phyloP scores from a whole-genome alignment of 2,113 vertebrate species.

The Hemichromis elongatus region DNA sequence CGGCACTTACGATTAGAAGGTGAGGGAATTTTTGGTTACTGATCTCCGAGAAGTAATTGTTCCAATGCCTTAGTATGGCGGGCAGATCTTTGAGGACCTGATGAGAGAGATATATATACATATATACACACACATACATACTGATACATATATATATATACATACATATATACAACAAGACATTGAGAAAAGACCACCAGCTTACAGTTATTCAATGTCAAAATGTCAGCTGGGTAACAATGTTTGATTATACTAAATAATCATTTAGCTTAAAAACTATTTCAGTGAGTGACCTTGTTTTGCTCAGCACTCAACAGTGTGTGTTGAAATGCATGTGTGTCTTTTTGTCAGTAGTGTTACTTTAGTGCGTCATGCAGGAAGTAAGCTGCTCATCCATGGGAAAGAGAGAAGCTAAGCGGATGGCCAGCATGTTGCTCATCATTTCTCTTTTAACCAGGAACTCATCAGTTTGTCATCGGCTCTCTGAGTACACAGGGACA shows the following conservation, averaged over 20 bases:
- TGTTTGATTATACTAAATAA: background rate
- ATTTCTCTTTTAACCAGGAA: constrained; percentile 67
- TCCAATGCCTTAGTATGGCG: too few relatives aligned
- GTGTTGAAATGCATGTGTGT: background rate
- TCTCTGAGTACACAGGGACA: constrained; percentile 51
- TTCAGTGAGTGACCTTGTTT: background rate
- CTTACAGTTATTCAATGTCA: background rate
- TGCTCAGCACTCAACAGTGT: background rate
- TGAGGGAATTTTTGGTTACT: too few relatives aligned
- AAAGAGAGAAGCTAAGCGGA: constrained; percentile 60
- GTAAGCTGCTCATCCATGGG: constrained; percentile 46
- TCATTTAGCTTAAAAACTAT: background rate
- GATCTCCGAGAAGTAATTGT: too few relatives aligned
- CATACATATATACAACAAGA: too few relatives aligned
- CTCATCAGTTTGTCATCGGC: constrained; percentile 72
- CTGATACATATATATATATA: too few relatives aligned
- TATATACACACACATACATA: too few relatives aligned
- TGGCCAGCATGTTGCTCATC: constrained; percentile 44
- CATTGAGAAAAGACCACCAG: background rate
- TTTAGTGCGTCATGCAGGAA: constrained; percentile 39
- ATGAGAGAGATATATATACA: too few relatives aligned
- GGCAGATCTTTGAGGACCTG: too few relatives aligned
- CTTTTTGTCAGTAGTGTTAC: background rate
- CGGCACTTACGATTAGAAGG: too few relatives aligned
- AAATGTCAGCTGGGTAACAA: background rate